Percentiles rank a stretch among this genome's conserved stretches.
phyloP scores from a whole-genome alignment of 2,113 vertebrate species.

The Cepphus grylle region DNA sequence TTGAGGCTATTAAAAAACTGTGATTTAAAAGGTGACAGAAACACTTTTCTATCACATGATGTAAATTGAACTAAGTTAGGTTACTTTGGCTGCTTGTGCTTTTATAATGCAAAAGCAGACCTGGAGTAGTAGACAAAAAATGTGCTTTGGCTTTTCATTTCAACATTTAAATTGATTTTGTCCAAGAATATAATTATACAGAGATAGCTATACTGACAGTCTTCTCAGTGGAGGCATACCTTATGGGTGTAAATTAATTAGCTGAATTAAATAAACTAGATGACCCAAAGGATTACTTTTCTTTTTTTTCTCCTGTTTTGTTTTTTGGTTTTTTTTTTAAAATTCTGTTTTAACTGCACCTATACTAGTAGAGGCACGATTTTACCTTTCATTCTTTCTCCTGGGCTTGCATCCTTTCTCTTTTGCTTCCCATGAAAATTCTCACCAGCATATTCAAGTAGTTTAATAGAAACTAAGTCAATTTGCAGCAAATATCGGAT shows the following conservation, averaged over 20 bases:
- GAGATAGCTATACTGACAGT: background rate
- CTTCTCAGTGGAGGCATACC: background rate
- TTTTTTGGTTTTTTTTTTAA: no score
- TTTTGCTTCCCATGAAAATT: background rate
- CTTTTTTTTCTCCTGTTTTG: background rate
- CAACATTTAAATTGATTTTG: background rate
- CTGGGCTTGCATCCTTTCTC: background rate
- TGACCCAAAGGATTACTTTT: background rate
- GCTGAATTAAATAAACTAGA: background rate
- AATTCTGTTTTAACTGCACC: background rate
- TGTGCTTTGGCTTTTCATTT: background rate
- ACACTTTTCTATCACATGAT: background rate
- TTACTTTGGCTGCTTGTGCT: background rate
- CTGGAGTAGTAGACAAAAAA: background rate
- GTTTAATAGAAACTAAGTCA: background rate
- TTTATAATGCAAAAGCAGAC: background rate
- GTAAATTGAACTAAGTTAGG: background rate
- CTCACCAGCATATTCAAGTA: background rate
- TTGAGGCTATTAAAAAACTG: background rate
- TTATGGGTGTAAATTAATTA: background rate
- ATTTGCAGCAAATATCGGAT: background rate
- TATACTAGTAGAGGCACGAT: background rate
- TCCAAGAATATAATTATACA: background rate
- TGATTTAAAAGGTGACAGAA: conserved; percentile 22
- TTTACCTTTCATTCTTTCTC: background rate